These are phyloP conservation scores for Spialia ferax DNA, from an alignment of 2,888 invertebrate species.

Conservation along the genomic window DNA sequence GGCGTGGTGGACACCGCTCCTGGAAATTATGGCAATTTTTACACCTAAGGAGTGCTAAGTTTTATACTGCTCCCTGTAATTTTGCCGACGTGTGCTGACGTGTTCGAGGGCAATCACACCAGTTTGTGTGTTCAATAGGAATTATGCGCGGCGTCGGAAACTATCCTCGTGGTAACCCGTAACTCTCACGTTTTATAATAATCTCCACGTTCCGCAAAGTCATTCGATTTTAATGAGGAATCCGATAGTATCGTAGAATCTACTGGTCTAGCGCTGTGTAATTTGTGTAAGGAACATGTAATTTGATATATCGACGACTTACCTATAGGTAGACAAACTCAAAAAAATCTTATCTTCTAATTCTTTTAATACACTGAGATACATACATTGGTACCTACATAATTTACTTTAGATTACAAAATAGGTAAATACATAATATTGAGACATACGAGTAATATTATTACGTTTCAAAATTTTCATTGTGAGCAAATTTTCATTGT, in stretches of 20 bases:
- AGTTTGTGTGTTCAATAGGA: slow-evolving; percentile 54
- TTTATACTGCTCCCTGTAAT: slow-evolving; percentile 77
- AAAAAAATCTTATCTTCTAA: neutral
- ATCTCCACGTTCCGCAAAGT: slow-evolving; percentile 71
- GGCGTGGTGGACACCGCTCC: slow-evolving; percentile 73
- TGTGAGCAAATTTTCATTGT: too few species aligned
- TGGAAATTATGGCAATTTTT: slow-evolving; percentile 85
- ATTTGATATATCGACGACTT: slow-evolving; percentile 38
- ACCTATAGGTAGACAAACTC: slow-evolving; percentile 4
- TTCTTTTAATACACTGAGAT: too few species aligned
- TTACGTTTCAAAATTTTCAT: too few species aligned
- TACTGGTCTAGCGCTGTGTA: slow-evolving; percentile 67
- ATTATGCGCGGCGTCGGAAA: slow-evolving; percentile 61
- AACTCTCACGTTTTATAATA: slow-evolving; percentile 79
- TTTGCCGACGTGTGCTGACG: slow-evolving; percentile 72
- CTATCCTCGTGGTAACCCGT: slow-evolving; percentile 66
- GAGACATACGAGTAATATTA: too few species aligned
- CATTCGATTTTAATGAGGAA: slow-evolving; percentile 78
- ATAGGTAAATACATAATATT: too few species aligned
- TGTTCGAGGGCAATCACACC: slow-evolving; percentile 56
- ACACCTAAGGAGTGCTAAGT: slow-evolving; percentile 85
- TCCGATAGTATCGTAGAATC: slow-evolving; percentile 63
- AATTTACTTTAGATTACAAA: too few species aligned
- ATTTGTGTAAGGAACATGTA: slow-evolving; percentile 66
- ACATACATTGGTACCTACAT: too few species aligned